These are phyloP conservation scores for Eurypyga helias DNA, from an alignment of 2,113 vertebrate genomes.

Conservation along the genomic window DNA sequence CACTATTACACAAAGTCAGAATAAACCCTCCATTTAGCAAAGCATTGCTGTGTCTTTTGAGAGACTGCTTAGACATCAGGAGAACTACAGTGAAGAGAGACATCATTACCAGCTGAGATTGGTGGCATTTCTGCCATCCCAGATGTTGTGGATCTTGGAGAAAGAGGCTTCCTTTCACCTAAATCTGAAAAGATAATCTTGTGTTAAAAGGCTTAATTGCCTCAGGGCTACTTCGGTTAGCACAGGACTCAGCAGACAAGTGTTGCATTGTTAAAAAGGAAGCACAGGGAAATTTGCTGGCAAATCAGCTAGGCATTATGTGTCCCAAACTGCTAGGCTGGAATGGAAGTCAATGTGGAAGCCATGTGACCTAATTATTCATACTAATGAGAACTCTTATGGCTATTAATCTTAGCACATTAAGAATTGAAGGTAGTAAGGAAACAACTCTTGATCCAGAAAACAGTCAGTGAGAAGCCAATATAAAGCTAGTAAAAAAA, in stretches of 20 bases:
- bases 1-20: background rate
- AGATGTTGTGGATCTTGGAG: background rate
- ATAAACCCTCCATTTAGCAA: background rate
- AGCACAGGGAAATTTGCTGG: background rate
- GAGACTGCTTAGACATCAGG: background rate
- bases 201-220: background rate
- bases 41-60: background rate
- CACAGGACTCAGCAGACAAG: background rate
- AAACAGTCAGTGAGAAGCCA: background rate
- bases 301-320: background rate
- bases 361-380: background rate
- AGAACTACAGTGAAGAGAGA: background rate
- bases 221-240: background rate
- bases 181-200: conserved; percentile 13
- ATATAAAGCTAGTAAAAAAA: background rate
- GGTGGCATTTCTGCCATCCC: conserved; percentile 3
- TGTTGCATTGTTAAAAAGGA: background rate
- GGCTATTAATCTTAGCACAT: background rate
- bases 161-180: conserved; percentile 5
- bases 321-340: background rate
- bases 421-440: background rate
- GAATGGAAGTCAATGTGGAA: background rate
- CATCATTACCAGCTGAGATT: conserved; percentile 23
- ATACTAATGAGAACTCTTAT: background rate
- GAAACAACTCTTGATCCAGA: background rate